phyloP scores from a whole-genome alignment of 2,113 vertebrate genomes.

The Guaruba guarouba region DNA sequence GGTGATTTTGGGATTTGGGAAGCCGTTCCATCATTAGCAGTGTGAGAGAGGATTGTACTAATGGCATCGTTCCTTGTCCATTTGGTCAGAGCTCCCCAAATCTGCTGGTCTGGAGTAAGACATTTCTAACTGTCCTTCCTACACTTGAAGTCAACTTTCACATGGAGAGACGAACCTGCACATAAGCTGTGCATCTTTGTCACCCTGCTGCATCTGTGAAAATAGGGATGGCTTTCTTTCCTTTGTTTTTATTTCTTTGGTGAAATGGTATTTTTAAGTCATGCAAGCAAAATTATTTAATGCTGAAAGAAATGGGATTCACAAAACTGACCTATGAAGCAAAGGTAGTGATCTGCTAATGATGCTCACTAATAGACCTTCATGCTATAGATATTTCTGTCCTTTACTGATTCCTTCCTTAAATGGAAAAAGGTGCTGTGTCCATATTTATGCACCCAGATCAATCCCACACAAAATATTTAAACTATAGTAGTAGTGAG shows the following conservation, averaged over 20 bases:
- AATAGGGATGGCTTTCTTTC: background rate
- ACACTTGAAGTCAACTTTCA: too few species aligned
- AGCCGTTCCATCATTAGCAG: accelerated
- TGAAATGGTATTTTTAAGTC: background rate
- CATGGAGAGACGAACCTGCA: too few species aligned
- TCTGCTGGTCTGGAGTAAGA: background rate
- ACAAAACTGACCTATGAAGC: background rate
- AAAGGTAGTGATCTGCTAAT: background rate
- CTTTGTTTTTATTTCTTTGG: background rate
- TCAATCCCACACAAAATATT: accelerated
- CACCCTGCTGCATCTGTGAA: background rate
- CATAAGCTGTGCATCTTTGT: background rate
- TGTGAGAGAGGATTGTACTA: accelerated
- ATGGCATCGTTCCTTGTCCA: accelerated
- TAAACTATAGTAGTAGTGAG: background rate
- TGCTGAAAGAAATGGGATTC: background rate
- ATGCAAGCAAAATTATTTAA: background rate
- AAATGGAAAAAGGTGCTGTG: background rate
- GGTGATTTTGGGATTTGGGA: background rate
- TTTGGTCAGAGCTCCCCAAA: background rate
- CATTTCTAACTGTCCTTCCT: background rate
- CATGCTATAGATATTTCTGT: background rate
- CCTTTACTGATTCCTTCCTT: background rate
- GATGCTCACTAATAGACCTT: background rate
- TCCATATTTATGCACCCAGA: background rate